phyloP scores from a whole-genome alignment of 2,797 vertebrate genomes.

The Vespertilio murinus region DNA sequence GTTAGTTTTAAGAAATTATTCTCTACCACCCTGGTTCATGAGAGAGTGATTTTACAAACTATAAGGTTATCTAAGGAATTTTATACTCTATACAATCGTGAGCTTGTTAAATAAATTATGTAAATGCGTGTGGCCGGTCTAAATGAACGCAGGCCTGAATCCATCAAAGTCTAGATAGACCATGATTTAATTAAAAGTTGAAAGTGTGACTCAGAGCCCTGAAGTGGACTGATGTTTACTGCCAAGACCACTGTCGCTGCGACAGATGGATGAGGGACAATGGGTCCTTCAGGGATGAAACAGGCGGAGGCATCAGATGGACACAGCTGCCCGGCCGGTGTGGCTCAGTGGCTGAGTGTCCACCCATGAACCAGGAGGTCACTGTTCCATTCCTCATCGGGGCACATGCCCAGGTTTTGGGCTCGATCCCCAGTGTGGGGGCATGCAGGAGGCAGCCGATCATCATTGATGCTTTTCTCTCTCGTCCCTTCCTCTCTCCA shows the following conservation, averaged over 20 bases:
- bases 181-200: slow-evolving; percentile 74
- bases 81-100: neutral
- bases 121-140: slow-evolving; percentile 55
- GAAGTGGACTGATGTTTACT: slow-evolving; percentile 55
- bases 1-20: neutral
- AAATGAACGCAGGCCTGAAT: slow-evolving; percentile 28
- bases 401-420: too few relatives aligned
- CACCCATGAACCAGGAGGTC: too few relatives aligned
- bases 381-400: too few relatives aligned
- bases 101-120: slow-evolving; percentile 59
- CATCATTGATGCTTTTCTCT: too few relatives aligned
- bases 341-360: too few relatives aligned
- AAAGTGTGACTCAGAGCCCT: slow-evolving; percentile 70
- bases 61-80: neutral
- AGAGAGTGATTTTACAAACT: neutral
- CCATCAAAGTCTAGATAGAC: slow-evolving; percentile 64
- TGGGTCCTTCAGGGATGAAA: neutral
- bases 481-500: too few relatives aligned
- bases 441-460: too few relatives aligned
- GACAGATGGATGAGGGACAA: slow-evolving; percentile 22
- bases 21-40: neutral
- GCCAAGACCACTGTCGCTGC: slow-evolving; percentile 19
- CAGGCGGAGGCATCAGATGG: neutral
- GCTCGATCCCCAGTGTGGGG: neutral
- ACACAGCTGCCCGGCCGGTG: neutral